Percentiles rank a stretch among this genome's conserved stretches.
phyloP scores from a whole-genome alignment of 2,113 vertebrate species.

The Rhea americana region DNA sequence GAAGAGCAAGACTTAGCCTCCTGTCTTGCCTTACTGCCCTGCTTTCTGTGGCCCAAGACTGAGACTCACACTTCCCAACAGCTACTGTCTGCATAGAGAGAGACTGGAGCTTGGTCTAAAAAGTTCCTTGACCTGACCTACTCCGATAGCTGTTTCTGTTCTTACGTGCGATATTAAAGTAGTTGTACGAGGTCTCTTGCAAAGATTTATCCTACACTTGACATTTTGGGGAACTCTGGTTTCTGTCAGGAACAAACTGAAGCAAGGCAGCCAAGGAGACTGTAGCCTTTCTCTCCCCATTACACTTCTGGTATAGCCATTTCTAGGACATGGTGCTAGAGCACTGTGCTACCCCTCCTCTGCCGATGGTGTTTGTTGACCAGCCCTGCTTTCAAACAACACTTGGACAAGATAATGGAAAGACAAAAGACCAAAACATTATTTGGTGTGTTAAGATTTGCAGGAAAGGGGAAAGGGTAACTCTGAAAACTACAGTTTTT shows the following conservation, averaged over 20 bases:
- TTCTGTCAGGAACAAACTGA: background rate
- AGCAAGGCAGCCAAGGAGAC: background rate
- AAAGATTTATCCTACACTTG: background rate
- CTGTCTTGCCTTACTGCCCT: background rate
- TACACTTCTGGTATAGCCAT: background rate
- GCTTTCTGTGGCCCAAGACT: background rate
- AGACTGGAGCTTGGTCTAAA: background rate
- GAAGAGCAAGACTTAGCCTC: background rate
- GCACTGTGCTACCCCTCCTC: background rate
- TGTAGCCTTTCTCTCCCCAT: background rate
- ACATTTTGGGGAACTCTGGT: background rate
- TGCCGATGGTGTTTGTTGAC: background rate
- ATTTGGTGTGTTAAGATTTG: background rate
- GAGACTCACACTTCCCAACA: background rate
- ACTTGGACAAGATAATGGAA: background rate
- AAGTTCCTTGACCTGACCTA: background rate
- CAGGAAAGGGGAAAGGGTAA: background rate
- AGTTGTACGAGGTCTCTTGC: background rate
- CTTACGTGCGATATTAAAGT: background rate
- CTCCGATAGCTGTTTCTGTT: background rate
- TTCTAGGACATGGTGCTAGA: background rate
- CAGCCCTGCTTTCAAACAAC: background rate
- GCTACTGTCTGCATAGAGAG: background rate
- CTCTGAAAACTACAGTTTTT: constrained; percentile 17
- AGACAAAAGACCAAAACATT: background rate